Percentiles rank a stretch among this genome's conserved stretches.
phyloP scores from a whole-genome alignment of 1,140 invertebrate genomes.

The Drosophila leontia region DNA sequence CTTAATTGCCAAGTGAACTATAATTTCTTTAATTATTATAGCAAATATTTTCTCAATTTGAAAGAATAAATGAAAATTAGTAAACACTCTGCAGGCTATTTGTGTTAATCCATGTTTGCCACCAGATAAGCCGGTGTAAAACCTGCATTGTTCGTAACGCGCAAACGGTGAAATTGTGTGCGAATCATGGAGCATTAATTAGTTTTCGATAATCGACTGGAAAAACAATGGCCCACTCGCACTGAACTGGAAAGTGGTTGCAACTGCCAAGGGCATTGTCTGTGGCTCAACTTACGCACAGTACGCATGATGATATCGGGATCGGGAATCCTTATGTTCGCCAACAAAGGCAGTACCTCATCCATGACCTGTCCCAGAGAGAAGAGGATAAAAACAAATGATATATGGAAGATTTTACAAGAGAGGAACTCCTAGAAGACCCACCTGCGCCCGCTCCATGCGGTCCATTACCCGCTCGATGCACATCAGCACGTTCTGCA shows the following conservation, averaged over 20 bases:
- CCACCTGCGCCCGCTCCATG: slow-evolving; percentile 91
- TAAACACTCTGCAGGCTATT: slow-evolving; percentile 12
- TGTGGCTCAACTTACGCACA: slow-evolving; percentile 90
- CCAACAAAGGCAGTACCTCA: slow-evolving; percentile 95
- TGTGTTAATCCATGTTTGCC: slow-evolving; percentile 8
- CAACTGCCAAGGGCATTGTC: slow-evolving; percentile 18
- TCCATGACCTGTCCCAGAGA: slow-evolving; percentile 90
- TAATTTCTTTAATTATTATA: not conserved
- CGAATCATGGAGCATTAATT: slow-evolving; percentile 53
- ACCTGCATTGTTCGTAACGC: slow-evolving; percentile 1
- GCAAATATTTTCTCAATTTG: not conserved
- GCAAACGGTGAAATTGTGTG: slow-evolving; percentile 33
- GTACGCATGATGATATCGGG: slow-evolving; percentile 92
- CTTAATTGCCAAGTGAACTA: not conserved
- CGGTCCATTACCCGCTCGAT: slow-evolving; percentile 92
- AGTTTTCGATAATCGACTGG: slow-evolving; percentile 45
- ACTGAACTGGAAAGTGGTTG: slow-evolving; percentile 11
- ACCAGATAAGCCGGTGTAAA: slow-evolving; percentile 15
- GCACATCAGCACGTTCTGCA: slow-evolving; percentile 91
- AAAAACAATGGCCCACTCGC: slow-evolving; percentile 20
- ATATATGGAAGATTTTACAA: not conserved
- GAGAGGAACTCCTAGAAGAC: not conserved
- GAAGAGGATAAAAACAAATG: not conserved
- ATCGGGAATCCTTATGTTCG: slow-evolving; percentile 94
- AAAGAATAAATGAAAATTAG: not conserved